phyloP scores from a whole-genome alignment of 2,888 invertebrate species.

The Drosophila flavopinicola region DNA sequence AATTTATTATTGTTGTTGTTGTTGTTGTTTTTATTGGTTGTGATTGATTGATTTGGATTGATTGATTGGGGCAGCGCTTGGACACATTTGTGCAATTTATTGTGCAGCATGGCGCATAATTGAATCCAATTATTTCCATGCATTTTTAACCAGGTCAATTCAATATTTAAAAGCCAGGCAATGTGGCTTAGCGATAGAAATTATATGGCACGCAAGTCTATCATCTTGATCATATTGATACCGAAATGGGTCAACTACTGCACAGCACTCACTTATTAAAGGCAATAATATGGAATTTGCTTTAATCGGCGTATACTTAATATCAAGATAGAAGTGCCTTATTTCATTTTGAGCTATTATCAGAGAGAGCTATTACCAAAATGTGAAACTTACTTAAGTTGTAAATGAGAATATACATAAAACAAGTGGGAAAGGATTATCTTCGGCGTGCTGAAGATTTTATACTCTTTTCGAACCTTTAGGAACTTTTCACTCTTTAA shows the following conservation, averaged over 20 bases:
- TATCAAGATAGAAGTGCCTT: neutral
- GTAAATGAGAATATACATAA: too few relatives aligned
- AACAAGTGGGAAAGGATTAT: too few relatives aligned
- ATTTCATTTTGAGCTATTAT: too few relatives aligned
- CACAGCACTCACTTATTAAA: too few relatives aligned
- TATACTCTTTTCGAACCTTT: too few relatives aligned
- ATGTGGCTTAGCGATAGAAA: neutral
- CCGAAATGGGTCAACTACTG: neutral
- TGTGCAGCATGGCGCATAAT: constrained; percentile 40
- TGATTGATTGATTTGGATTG: constrained; percentile 45
- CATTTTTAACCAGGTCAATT: constrained; percentile 5
- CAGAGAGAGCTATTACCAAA: too few relatives aligned
- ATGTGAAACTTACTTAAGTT: too few relatives aligned
- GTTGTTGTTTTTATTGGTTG: constrained; percentile 9
- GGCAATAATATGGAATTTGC: too few relatives aligned
- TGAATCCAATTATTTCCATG: constrained; percentile 47
- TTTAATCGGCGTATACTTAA: neutral
- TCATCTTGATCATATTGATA: constrained; percentile 1
- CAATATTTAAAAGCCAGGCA: constrained; percentile 6
- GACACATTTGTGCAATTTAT: constrained; percentile 36
- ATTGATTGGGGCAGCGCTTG: constrained; percentile 37
- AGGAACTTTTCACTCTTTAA: too few relatives aligned
- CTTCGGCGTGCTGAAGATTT: too few relatives aligned
- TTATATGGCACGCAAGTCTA: neutral
- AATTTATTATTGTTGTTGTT: constrained; percentile 14